Base-by-base conservation (phyloP, 2,888 invertebrate species). In the Elmis aenea region DNA sequence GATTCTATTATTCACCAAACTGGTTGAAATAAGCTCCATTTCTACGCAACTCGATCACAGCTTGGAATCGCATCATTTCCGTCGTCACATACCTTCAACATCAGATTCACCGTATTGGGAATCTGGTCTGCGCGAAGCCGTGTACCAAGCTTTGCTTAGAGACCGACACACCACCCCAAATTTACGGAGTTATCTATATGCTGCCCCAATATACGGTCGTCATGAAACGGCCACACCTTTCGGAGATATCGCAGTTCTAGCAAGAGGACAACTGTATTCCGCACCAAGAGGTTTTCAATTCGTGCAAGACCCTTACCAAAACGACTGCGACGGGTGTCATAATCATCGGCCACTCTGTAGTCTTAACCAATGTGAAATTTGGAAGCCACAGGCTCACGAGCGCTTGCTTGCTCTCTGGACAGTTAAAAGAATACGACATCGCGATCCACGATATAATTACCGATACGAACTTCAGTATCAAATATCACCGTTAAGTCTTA, bases 391-490 rank as follows among this genome's bases (percentile, higher is more conserved):
- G 22, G 58, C 58, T 5, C 45, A 53, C 3, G 62, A 65, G 27
- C 61, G 64, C 35, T 69, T 79, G 3, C 69, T 76, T 53, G 82
- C 83, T 1, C 60, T 79, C 35, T 84, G 84, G 84, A 76, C 77
- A 1, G 80, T 83, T 2, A 81, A 80, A 62, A 72, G 82, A 31
- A 74, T 81, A 31, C 67, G 82, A 23, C 83, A 84, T 59, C 71
- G 77, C 35, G 77, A 79, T 50, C 59, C 62, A 1, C 52, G 66
- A 41, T 60, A 72, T 57, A 65, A 70, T 48, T 69, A 67, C 64
- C 20, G 67, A 62, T 83, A 79, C 54, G 83, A 83, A 61, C 64
- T 83, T 44, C 81, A 81, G 54, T 82, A 81, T 54, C 80, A 77
- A 2, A 74, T 84, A 4, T 75, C 77, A 33, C 72, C 75, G 2